A percentile compares a stretch with the other conserved stretches of the same genome.
Conservation (phyloP, 1,140 invertebrate species). For the Zaprionus lachaisei region DNA sequence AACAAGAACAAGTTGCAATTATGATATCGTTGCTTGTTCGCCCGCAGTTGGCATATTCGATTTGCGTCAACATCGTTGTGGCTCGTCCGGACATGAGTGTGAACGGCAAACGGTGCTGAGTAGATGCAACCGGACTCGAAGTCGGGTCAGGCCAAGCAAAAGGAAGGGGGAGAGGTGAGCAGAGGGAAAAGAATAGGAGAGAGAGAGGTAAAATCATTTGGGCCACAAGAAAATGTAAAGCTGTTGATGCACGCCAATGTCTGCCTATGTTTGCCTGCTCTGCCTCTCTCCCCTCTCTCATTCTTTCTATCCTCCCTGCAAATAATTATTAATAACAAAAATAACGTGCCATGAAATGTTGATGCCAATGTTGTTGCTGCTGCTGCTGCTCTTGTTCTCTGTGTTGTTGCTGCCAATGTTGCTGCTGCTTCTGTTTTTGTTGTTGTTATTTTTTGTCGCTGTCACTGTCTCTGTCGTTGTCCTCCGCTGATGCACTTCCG, state of each 20-base stretch:
- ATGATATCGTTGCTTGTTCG: conserved; percentile 54
- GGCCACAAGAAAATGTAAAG: conserved; percentile 55
- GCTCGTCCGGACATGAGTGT: conserved; percentile 57
- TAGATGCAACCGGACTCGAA: neutral
- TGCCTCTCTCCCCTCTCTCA: neutral
- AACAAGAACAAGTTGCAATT: conserved; percentile 56
- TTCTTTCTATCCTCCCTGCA: conserved; percentile 32
- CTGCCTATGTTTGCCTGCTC: conserved; percentile 31
- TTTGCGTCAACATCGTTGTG: conserved; percentile 68
- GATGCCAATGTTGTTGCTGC: conserved; percentile 43
- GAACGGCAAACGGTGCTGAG: conserved; percentile 13
- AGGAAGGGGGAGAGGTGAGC: neutral
- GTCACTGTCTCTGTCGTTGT: conserved; percentile 40
- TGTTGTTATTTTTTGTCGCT: conserved; percentile 31
- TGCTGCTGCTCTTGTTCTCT: conserved; percentile 38
- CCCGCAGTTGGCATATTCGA: conserved; percentile 70
- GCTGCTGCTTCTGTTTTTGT: conserved; percentile 35
- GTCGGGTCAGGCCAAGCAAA: neutral
- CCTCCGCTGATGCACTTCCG: conserved; percentile 49
- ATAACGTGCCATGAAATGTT: conserved; percentile 62
- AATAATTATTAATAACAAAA: conserved; percentile 82
- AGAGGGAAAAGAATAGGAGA: neutral
- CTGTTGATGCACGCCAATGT: conserved; percentile 39
- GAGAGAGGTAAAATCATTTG: conserved; percentile 1
- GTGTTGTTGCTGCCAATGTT: conserved; percentile 49